Evolutionary conservation across 2,797 vertebrate species (phyloP).

Genomic region (Galaxias olidus): DNA sequence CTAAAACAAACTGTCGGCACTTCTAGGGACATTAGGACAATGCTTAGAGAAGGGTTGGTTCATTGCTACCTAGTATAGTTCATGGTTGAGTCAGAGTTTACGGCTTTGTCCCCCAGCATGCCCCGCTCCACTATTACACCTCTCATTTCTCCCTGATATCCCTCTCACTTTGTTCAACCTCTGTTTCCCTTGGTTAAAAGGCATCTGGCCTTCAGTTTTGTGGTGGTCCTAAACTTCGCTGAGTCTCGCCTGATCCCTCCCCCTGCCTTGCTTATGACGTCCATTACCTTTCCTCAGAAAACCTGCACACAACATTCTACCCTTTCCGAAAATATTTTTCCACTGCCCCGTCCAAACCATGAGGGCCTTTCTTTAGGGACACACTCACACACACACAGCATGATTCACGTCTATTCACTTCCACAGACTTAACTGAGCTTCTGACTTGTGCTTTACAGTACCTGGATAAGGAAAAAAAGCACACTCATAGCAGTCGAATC

Average conservation of each 20-base stretch:
- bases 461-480: slow-evolving; percentile 10
- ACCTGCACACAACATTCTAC: slow-evolving; percentile 63
- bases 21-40: no score
- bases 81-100: no score
- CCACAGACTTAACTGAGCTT: slow-evolving; percentile 2
- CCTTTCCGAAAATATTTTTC: slow-evolving; percentile 73
- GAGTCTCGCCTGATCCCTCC: slow-evolving; percentile 2
- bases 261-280: slow-evolving; percentile 37
- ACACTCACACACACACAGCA: slow-evolving; percentile 18
- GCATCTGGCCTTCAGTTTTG: slow-evolving; percentile 30
- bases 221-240: slow-evolving; percentile 13
- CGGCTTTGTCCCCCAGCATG: background rate
- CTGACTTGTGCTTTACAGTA: slow-evolving; percentile 27
- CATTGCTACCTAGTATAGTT: no score
- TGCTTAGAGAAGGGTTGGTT: no score
- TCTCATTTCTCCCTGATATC: background rate
- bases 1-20: background rate
- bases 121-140: background rate
- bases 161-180: background rate
- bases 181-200: slow-evolving; percentile 15
- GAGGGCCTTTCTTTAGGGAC: slow-evolving; percentile 67
- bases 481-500: no score
- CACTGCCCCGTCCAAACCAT: slow-evolving; percentile 72
- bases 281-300: slow-evolving; percentile 58
- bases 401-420: slow-evolving; percentile 50